These are phyloP conservation scores for Karalla daura DNA, from an alignment of 2,797 vertebrate species.

Conservation along the genomic window DNA sequence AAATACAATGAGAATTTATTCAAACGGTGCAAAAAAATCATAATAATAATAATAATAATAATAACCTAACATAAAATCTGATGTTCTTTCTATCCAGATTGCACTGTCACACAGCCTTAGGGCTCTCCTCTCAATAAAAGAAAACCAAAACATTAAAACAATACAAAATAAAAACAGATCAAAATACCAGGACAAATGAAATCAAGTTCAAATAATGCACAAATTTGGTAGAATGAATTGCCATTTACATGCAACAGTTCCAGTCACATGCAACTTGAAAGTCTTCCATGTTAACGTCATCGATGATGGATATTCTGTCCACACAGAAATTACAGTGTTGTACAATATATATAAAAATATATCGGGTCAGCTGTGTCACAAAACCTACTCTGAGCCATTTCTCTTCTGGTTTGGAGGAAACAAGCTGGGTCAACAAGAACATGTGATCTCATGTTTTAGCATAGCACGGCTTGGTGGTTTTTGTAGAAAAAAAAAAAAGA, in stretches of 20 bases:
- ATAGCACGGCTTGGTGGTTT: constrained; percentile 46
- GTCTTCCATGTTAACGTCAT: constrained; percentile 62
- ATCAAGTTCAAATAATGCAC: constrained; percentile 73
- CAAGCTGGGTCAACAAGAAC: constrained; percentile 39
- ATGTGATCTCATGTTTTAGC: constrained; percentile 38
- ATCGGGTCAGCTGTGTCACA: constrained; percentile 57
- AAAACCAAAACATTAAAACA: constrained; percentile 42
- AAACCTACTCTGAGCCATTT: constrained; percentile 64
- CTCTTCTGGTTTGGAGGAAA: constrained; percentile 54
- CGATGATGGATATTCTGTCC: constrained; percentile 64
- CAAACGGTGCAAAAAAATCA: constrained; percentile 87
- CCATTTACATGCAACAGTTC: constrained; percentile 82
- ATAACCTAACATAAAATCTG: constrained; percentile 78
- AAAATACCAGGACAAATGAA: constrained; percentile 62
- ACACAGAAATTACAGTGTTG: constrained; percentile 70
- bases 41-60: constrained; percentile 65
- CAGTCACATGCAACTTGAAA: constrained; percentile 79
- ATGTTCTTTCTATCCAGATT: constrained; percentile 84
- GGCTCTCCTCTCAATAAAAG: constrained; percentile 60
- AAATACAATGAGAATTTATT: constrained; percentile 89
- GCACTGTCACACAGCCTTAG: constrained; percentile 80
- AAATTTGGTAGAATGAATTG: constrained; percentile 70
- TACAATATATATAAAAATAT: constrained; percentile 75
- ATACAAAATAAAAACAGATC: constrained; percentile 51
- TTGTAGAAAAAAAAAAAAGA: constrained; percentile 44